Conservation (phyloP, 2,113 vertebrate genomes). For the Cyanoderma ruficeps region DNA sequence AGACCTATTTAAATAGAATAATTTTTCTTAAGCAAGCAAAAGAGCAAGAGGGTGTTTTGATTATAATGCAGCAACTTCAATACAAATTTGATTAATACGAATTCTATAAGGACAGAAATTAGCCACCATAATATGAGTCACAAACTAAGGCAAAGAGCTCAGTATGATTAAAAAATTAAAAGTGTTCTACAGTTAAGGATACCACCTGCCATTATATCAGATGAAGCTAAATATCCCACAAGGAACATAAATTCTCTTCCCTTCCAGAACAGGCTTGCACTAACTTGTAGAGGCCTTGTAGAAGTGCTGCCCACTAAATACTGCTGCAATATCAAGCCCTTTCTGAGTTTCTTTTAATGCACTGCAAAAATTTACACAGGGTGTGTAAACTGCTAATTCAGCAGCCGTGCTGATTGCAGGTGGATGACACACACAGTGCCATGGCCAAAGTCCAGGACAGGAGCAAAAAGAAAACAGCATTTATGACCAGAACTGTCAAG, state of each 20-base stretch:
- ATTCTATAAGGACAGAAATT: slow-evolving; percentile 3
- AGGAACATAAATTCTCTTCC: background rate
- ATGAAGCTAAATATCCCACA: background rate
- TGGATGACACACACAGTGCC: background rate
- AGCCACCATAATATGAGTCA: background rate
- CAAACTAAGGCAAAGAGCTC: background rate
- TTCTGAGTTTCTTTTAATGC: background rate
- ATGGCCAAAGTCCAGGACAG: background rate
- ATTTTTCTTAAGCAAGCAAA: background rate
- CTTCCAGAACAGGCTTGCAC: background rate
- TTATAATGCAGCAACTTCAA: background rate
- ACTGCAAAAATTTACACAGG: background rate
- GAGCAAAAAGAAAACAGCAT: background rate
- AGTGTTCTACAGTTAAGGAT: background rate
- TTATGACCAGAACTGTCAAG: background rate
- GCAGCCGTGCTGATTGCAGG: accelerated
- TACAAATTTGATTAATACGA: background rate
- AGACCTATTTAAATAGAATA: background rate
- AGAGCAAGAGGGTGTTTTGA: background rate
- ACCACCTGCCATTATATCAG: background rate
- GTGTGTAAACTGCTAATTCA: background rate
- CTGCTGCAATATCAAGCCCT: background rate
- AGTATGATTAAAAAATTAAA: background rate
- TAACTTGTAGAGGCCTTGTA: background rate
- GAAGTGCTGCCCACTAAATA: background rate